These are phyloP conservation scores for Cryptus viduatorius DNA, from an alignment of 2,888 invertebrate genomes.

Conservation along the genomic window DNA sequence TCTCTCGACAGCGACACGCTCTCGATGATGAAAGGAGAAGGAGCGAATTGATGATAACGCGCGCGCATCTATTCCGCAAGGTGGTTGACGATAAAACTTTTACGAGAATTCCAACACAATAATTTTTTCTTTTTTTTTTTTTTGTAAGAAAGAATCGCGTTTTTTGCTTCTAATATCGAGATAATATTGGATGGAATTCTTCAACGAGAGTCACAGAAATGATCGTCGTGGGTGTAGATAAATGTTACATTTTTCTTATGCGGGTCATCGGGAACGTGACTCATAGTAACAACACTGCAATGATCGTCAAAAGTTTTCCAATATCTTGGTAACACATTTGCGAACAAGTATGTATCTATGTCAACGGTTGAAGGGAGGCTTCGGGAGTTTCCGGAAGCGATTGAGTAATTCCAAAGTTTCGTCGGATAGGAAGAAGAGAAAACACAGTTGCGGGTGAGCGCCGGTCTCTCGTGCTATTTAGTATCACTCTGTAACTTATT, in stretches of 20 bases:
- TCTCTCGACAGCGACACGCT: slow-evolving; percentile 10
- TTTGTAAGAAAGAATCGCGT: background rate
- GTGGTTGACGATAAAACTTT: slow-evolving; percentile 30
- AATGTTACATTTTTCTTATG: background rate
- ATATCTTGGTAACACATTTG: slow-evolving; percentile 61
- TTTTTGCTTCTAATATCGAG: background rate
- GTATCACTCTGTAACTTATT: slow-evolving; percentile 16
- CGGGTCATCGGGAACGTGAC: background rate
- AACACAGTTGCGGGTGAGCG: slow-evolving; percentile 53
- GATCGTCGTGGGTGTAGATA: background rate
- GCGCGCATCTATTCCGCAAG: background rate
- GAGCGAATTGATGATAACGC: background rate
- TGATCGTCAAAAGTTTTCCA: slow-evolving; percentile 62
- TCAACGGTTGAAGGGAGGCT: slow-evolving; percentile 4
- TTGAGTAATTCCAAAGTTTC: slow-evolving; percentile 61
- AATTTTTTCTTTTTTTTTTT: background rate
- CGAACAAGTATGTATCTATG: slow-evolving; percentile 16
- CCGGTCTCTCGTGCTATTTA: slow-evolving; percentile 30
- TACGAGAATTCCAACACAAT: background rate
- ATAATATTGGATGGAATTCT: background rate
- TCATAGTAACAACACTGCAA: slow-evolving; percentile 4
- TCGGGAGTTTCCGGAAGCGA: slow-evolving; percentile 39
- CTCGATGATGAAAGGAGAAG: background rate
- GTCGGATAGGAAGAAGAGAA: slow-evolving; percentile 40
- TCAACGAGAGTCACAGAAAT: background rate